These are phyloP conservation scores for Drosophila varians DNA, from an alignment of 1,140 invertebrate species.

Conservation along the genomic window DNA sequence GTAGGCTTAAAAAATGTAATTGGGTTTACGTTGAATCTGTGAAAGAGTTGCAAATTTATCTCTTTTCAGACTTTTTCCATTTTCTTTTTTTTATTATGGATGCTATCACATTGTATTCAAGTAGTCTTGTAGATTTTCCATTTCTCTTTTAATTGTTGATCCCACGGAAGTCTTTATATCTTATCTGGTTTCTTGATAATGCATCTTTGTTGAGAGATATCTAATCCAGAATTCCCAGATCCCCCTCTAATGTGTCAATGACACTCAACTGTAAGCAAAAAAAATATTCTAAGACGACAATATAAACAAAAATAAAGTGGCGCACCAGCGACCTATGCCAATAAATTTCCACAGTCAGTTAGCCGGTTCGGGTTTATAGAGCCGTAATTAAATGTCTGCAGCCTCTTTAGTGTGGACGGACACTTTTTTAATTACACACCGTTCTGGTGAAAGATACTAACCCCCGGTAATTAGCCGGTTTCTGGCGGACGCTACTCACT, in stretches of 20 bases:
- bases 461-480: constrained; percentile 37
- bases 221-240: constrained; percentile 25
- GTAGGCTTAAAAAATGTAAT: background rate
- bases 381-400: constrained; percentile 60
- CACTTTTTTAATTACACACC: constrained; percentile 51
- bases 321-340: constrained; percentile 50
- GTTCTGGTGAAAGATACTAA: constrained; percentile 57
- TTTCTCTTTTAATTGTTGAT: constrained; percentile 6
- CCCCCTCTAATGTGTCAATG: constrained; percentile 37
- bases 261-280: constrained; percentile 24
- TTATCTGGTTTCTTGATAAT: constrained; percentile 30
- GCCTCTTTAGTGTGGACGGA: constrained; percentile 48
- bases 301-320: constrained; percentile 19
- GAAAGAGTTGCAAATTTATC: background rate
- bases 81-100: too few species aligned
- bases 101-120: background rate
- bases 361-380: constrained; percentile 19
- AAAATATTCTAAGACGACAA: constrained; percentile 22
- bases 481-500: constrained; percentile 11
- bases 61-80: background rate
- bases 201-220: constrained; percentile 27
- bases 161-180: constrained; percentile 29
- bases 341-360: constrained; percentile 47
- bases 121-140: background rate
- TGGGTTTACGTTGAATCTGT: background rate